These are phyloP conservation scores for Campodea augens DNA, from an alignment of 1,140 invertebrate genomes.

Conservation along the genomic window DNA sequence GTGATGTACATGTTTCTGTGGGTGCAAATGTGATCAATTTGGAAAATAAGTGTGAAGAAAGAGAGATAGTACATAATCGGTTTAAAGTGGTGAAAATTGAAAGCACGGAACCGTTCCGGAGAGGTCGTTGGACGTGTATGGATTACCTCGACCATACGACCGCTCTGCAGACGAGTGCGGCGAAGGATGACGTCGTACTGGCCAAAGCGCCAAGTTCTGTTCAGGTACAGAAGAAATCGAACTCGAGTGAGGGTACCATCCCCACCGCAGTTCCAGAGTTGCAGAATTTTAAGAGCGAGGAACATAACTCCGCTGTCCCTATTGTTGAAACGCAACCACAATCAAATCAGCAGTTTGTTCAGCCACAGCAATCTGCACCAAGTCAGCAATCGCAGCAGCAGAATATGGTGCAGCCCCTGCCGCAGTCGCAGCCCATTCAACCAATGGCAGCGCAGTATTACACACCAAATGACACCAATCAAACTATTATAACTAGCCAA, in stretches of 20 bases:
- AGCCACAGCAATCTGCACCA: conserved; percentile 17
- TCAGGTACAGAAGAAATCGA: background rate
- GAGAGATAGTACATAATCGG: conserved; percentile 30
- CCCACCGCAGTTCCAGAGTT: background rate
- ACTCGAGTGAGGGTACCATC: background rate
- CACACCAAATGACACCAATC: conserved; percentile 27
- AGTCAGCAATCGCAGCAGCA: conserved; percentile 10
- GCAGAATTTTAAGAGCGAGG: background rate
- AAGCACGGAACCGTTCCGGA: conserved; percentile 79
- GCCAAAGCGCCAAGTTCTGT: conserved; percentile 1
- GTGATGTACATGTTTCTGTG: conserved; percentile 38
- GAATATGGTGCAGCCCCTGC: conserved; percentile 7
- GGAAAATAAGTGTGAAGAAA: conserved; percentile 38
- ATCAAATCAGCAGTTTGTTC: conserved; percentile 16
- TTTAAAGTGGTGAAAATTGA: conserved; percentile 95
- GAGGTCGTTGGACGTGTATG: conserved; percentile 87
- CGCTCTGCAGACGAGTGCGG: conserved; percentile 26
- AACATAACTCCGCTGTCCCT: background rate
- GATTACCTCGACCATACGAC: conserved; percentile 78
- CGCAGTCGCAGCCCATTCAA: conserved; percentile 21
- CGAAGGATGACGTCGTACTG: conserved; percentile 9
- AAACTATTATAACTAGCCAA: conserved; percentile 22
- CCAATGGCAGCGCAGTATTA: conserved; percentile 26
- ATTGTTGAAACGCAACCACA: conserved; percentile 6
- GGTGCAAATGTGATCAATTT: conserved; percentile 36